Percentiles rank a stretch among this genome's conserved stretches.
Conservation (phyloP, 2,888 invertebrate genomes). For the Hylaea fasciaria region DNA sequence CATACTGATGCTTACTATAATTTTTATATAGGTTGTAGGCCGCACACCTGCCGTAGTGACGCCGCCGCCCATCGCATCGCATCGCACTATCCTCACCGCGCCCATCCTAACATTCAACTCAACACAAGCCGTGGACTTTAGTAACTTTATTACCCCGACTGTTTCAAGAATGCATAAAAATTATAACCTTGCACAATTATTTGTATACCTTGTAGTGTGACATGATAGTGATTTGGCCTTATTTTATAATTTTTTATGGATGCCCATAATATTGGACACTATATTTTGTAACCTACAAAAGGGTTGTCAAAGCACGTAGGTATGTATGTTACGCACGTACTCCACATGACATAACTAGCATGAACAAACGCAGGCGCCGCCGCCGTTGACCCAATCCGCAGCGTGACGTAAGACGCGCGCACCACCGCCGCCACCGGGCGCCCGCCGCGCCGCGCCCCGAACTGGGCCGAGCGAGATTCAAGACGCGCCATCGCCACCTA, state of each 20-base stretch:
- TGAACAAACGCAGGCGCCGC: constrained; percentile 61
- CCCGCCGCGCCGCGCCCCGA: constrained; percentile 52
- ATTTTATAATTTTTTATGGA: constrained; percentile 42
- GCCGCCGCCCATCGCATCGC: constrained; percentile 2
- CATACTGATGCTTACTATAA: constrained; percentile 76
- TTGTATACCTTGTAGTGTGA: constrained; percentile 8
- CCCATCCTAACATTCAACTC: constrained; percentile 6
- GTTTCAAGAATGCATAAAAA: constrained; percentile 9
- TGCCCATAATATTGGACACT: constrained; percentile 37
- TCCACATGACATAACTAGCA: constrained; percentile 72
- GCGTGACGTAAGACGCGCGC: constrained; percentile 61
- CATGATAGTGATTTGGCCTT: constrained; percentile 35
- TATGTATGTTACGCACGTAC: constrained; percentile 63
- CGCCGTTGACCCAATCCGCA: constrained; percentile 73
- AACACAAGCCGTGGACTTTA: constrained; percentile 3
- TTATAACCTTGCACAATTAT: constrained; percentile 26
- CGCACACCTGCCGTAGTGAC: constrained; percentile 57
- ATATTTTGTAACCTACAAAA: constrained; percentile 39
- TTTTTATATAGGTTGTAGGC: constrained; percentile 67
- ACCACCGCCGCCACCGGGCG: constrained; percentile 50
- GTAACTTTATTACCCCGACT: constrained; percentile 21
- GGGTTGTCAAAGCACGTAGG: constrained; percentile 50
- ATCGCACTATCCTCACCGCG: neutral
- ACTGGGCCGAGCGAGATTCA: constrained; percentile 70
- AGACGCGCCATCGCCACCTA: constrained; percentile 68